phyloP scores from a whole-genome alignment of 2,113 vertebrate genomes.

The Candoia aspera region DNA sequence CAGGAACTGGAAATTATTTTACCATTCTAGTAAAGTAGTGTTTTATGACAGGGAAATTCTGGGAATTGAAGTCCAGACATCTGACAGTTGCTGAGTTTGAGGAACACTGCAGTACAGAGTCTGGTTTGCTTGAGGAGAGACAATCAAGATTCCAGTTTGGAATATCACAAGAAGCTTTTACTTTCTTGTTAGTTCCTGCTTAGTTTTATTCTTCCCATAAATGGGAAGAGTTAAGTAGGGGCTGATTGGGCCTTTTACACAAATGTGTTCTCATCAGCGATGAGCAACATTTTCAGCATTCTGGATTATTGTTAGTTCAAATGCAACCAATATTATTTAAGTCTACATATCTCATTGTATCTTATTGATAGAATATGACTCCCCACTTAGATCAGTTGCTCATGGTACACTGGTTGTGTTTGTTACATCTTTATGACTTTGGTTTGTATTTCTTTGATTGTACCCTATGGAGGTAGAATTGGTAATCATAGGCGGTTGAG shows the following conservation, averaged over 20 bases:
- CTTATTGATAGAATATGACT: background rate
- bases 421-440: constrained; percentile 7
- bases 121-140: background rate
- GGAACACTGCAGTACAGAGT: background rate
- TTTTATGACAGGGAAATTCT: background rate
- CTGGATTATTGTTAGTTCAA: background rate
- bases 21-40: background rate
- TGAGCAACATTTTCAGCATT: background rate
- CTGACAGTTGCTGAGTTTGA: background rate
- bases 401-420: background rate
- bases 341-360: background rate
- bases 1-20: background rate
- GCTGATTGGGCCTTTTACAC: background rate
- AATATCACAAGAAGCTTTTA: background rate
- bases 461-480: background rate
- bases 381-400: background rate
- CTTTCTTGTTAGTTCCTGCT: background rate
- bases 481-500: background rate
- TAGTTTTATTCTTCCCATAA: background rate
- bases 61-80: background rate
- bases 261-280: background rate
- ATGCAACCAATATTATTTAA: background rate
- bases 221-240: background rate
- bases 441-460: constrained; percentile 7
- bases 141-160: background rate